phyloP scores from a whole-genome alignment of 2,888 invertebrate species.

The Phyllotreta striolata region DNA sequence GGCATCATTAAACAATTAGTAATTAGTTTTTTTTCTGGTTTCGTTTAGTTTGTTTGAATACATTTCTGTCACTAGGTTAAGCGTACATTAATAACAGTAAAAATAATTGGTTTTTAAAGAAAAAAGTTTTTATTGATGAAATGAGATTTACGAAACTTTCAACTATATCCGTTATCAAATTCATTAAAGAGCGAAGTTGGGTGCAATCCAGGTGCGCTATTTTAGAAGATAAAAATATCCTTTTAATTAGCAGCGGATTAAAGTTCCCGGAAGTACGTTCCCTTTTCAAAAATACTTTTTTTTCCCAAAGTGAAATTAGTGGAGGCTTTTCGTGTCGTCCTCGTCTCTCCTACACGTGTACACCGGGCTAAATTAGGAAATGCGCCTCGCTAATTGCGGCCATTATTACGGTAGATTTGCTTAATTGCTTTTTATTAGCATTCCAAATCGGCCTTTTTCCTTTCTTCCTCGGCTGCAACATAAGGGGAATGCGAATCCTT shows the following conservation, averaged over 20 bases:
- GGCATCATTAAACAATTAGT: no score
- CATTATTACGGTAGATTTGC: slow-evolving; percentile 37
- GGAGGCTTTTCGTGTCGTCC: slow-evolving; percentile 21
- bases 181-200: slow-evolving; percentile 5
- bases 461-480: slow-evolving; percentile 11
- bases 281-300: slow-evolving; percentile 16
- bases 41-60: no score
- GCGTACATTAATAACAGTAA: neutral
- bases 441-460: slow-evolving; percentile 32
- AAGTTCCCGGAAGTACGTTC: slow-evolving; percentile 2
- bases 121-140: neutral
- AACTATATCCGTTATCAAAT: slow-evolving; percentile 6
- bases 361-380: slow-evolving; percentile 31
- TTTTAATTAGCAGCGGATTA: slow-evolving; percentile 1
- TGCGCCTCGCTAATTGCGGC: slow-evolving; percentile 31
- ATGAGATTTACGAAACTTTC: neutral
- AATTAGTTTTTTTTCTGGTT: no score
- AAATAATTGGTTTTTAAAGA: neutral
- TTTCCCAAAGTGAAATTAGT: slow-evolving; percentile 23
- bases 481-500: slow-evolving; percentile 14
- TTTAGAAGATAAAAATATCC: neutral
- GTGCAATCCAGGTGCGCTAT: slow-evolving; percentile 7
- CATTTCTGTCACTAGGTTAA: no score
- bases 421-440: slow-evolving; percentile 38
- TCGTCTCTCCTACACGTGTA: slow-evolving; percentile 24